Base-by-base conservation (phyloP, 2,797 vertebrate species). In the Leuciscus waleckii region DNA sequence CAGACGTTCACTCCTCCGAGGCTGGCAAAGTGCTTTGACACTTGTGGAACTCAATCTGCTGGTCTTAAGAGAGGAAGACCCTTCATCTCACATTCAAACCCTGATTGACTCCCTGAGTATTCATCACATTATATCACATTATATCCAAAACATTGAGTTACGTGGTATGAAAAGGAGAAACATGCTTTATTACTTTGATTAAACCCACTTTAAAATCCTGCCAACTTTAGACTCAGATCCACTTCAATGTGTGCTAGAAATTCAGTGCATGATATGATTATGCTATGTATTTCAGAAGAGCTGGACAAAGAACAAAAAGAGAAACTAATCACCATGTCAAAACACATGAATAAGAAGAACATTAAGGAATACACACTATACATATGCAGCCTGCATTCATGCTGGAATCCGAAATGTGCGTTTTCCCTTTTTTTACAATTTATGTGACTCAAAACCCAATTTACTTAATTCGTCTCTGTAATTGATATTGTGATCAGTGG, bases 11-110 rank as follows among this genome's bases (percentile, higher is more conserved):
- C 23, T 78, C 10, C 3, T 9, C 41, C 7, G 4, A 75, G 11
- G 32, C 41, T 51, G 35, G 10, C 16, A 2, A 19, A 69, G 32
- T 74, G 61, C 61, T 81, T 37, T 35, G 8, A 32, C 3, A 2
- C 79, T 86, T 67, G 43, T 81, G 70, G 35, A 86, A 32, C 7
- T 86, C 37, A 86, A 76, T 75, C 46, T 76, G 67, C 13, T 51
- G 46, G 17, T 58, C 7, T 68, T 56, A 23, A 81, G 19, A 75
- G 37, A 54, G 7, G n/a, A 81, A 13, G 58, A 76, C 3, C 10
- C 32, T 58, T 67, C 70, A 56, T 4, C 41, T 9, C 49, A 76
- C 19, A 26, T 35, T 23, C 7, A 75, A 65, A 86, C 4, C 17
- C 58, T 86, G 4, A 29, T 58, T 13, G 7, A 68, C 4, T 43